A percentile compares a stretch with the other conserved stretches of the same genome.
These are phyloP conservation scores for Hydrotaea cyrtoneurina DNA, from an alignment of 2,888 invertebrate genomes.

Conservation along the genomic window DNA sequence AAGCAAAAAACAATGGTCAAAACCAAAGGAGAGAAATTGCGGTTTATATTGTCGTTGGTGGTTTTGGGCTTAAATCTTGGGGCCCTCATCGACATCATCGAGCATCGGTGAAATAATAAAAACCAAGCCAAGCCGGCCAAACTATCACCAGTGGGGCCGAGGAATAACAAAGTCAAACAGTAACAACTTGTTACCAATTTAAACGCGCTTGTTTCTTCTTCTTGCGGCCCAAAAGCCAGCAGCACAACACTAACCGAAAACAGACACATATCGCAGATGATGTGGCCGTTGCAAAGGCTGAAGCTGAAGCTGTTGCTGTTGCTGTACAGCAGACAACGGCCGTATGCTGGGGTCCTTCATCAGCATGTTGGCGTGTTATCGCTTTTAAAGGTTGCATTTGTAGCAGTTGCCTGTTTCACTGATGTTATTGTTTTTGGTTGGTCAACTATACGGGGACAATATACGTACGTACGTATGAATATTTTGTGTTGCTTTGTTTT, in stretches of 20 bases:
- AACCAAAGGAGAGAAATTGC: slow-evolving; percentile 1
- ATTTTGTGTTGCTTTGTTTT: slow-evolving; percentile 17
- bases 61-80: slow-evolving; percentile 44
- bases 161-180: slow-evolving; percentile 52
- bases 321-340: too few species aligned
- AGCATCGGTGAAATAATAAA: slow-evolving; percentile 47
- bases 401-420: slow-evolving; percentile 18
- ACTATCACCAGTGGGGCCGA: not conserved
- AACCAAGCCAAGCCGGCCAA: not conserved
- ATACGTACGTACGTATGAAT: slow-evolving; percentile 44
- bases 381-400: slow-evolving; percentile 30
- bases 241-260: too few species aligned
- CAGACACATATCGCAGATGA: too few species aligned
- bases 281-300: not conserved
- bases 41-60: not conserved
- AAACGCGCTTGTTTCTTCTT: slow-evolving; percentile 52
- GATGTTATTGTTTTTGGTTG: not conserved
- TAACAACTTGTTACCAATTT: slow-evolving; percentile 67
- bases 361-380: slow-evolving; percentile 27
- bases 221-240: slow-evolving; percentile 48
- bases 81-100: slow-evolving; percentile 55
- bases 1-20: not conserved
- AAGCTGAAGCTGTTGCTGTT: not conserved
- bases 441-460: slow-evolving; percentile 27
- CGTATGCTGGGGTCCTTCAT: slow-evolving; percentile 24